A percentile compares a stretch with the other conserved stretches of the same genome.
Conservation (phyloP, 2,113 vertebrate genomes). For the Athene cunicularia region DNA sequence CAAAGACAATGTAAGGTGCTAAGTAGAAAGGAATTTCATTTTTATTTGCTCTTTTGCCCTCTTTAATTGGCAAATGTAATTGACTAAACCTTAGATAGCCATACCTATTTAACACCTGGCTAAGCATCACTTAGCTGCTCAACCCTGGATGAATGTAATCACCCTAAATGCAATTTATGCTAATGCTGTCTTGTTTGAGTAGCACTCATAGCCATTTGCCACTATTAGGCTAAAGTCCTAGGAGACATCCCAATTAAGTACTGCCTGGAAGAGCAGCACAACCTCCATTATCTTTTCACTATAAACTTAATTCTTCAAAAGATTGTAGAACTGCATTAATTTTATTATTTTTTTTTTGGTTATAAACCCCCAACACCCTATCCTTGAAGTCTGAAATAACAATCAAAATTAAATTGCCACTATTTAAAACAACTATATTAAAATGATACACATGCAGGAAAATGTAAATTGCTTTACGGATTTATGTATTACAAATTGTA, state of each 20-base stretch:
- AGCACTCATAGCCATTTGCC: slow-evolving; percentile 14
- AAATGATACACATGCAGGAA: not conserved
- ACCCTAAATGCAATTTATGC: slow-evolving; percentile 45
- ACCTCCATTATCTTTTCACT: not conserved
- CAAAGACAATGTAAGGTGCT: not conserved
- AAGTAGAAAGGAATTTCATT: slow-evolving; percentile 14
- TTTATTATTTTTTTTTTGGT: not conserved
- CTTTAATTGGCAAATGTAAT: slow-evolving; percentile 40
- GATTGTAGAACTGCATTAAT: not conserved
- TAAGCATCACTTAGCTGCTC: slow-evolving; percentile 56
- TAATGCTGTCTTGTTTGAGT: slow-evolving; percentile 14
- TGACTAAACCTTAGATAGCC: slow-evolving; percentile 10
- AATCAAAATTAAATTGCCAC: not conserved
- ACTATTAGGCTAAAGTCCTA: slow-evolving; percentile 2
- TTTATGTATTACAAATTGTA: slow-evolving; percentile 14
- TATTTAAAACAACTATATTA: not conserved
- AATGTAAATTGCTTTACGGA: not conserved
- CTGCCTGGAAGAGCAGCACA: not conserved
- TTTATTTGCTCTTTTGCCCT: slow-evolving; percentile 37
- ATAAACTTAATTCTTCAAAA: not conserved
- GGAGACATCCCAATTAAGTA: slow-evolving; percentile 40
- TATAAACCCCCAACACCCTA: not conserved
- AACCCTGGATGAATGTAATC: slow-evolving; percentile 29
- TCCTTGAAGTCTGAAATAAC: not conserved
- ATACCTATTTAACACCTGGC: slow-evolving; percentile 60